These are phyloP conservation scores for Lottia scabra DNA, from an alignment of 2,888 invertebrate species.

Conservation along the genomic window DNA sequence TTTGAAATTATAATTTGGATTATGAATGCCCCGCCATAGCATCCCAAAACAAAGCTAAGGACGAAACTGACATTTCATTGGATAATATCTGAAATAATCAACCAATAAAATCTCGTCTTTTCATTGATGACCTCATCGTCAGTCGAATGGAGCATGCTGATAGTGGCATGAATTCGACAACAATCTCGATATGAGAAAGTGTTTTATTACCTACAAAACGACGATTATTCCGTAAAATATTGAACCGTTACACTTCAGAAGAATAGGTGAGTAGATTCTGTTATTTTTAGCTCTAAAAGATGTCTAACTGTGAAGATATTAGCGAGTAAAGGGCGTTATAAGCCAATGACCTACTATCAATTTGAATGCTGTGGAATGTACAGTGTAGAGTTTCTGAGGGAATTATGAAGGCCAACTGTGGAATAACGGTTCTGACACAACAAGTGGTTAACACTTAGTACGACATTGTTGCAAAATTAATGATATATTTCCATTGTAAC, in stretches of 20 bases:
- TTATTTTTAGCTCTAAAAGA: not conserved
- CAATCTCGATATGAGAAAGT: too few relatives aligned
- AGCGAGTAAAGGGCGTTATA: not conserved
- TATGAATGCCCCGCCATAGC: not conserved
- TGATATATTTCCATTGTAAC: too few relatives aligned
- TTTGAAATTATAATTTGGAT: not conserved
- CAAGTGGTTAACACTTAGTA: too few relatives aligned
- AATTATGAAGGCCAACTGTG: too few relatives aligned
- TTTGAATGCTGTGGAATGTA: too few relatives aligned
- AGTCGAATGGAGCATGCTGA: conserved; percentile 2
- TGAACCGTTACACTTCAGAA: not conserved
- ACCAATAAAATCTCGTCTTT: not conserved
- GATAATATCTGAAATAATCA: not conserved
- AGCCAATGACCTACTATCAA: not conserved
- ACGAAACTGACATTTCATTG: not conserved
- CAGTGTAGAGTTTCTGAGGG: too few relatives aligned
- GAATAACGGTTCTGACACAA: too few relatives aligned
- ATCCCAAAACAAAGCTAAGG: not conserved
- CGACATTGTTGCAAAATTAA: too few relatives aligned
- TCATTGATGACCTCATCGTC: not conserved
- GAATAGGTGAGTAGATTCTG: not conserved
- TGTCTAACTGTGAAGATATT: not conserved
- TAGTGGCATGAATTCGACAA: not conserved
- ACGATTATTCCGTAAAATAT: too few relatives aligned
- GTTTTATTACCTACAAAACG: too few relatives aligned